A percentile compares a stretch with the other conserved stretches of the same genome.
Conservation (phyloP, 1,140 invertebrate species). For the Drosophila sechellia region DNA sequence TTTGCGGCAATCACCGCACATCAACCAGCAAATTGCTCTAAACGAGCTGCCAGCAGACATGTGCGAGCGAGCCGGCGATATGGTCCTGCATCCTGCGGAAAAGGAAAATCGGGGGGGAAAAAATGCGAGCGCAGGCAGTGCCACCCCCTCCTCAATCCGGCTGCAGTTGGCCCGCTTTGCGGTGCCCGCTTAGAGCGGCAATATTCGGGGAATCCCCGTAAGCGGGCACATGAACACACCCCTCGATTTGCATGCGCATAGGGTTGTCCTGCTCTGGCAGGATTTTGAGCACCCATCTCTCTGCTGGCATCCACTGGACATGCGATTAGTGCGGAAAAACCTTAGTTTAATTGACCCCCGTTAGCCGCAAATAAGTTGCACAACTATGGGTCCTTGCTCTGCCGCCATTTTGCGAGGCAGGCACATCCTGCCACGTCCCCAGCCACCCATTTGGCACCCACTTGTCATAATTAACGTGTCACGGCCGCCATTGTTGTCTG, state of each 20-base stretch:
- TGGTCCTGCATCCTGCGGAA: slow-evolving; percentile 16
- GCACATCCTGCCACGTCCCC: background rate
- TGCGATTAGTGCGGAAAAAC: slow-evolving; percentile 27
- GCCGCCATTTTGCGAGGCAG: slow-evolving; percentile 33
- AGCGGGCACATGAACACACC: slow-evolving; percentile 50
- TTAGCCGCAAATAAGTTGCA: slow-evolving; percentile 68
- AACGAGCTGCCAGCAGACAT: slow-evolving; percentile 52
- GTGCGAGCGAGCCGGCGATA: slow-evolving; percentile 32
- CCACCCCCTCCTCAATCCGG: slow-evolving; percentile 9
- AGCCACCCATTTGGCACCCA: slow-evolving; percentile 24
- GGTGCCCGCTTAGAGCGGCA: slow-evolving; percentile 42
- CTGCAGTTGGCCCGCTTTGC: slow-evolving; percentile 30
- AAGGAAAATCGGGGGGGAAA: background rate
- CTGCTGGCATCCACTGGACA: slow-evolving; percentile 36
- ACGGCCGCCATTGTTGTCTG: slow-evolving; percentile 75
- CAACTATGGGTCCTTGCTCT: slow-evolving; percentile 38
- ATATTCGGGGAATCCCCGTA: slow-evolving; percentile 26
- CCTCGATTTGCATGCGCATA: slow-evolving; percentile 71
- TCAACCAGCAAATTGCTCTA: slow-evolving; percentile 83
- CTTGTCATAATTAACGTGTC: slow-evolving; percentile 80
- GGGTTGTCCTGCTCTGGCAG: slow-evolving; percentile 61
- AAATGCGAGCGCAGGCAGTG: background rate
- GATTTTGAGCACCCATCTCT: slow-evolving; percentile 12
- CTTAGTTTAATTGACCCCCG: slow-evolving; percentile 58
- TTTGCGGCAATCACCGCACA: slow-evolving; percentile 83